Base-by-base conservation (phyloP, 2,797 vertebrate species). In the Simalia tracyae region DNA sequence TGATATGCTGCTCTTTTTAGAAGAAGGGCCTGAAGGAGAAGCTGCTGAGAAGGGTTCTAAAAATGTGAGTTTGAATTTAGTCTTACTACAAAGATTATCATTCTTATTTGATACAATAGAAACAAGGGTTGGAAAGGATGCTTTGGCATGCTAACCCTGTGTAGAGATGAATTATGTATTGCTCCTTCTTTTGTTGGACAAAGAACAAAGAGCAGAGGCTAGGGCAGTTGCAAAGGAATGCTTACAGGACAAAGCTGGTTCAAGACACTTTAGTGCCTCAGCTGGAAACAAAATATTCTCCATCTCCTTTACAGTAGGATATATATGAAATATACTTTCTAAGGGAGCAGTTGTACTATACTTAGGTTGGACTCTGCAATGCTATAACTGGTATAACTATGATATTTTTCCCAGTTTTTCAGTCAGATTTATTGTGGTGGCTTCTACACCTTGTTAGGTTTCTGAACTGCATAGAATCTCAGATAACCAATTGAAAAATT, bases 21-120 rank as follows among this genome's bases (percentile, higher is more conserved):
- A 98, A 84, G 97, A 98, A 12, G 97, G 97, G 15, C 97, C 97
- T 0, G 97, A 98, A 95, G 97, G 97, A 28, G 97, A 98, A 93
- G 95, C 96, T 0, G 95, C 95, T 66, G 97, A 97, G 54, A 96
- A 95, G 54, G 94, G 95, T 7, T 97, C 96, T 94, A 95, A 96
- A 95, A 96, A 93, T 1, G 97, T 98, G 86, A 97, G 97, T 97
- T 36, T 90, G 11, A 7, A 26, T 90, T 90, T 50, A 60, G 28
- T 86, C 26, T 86, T 72, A 56, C 28, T 36, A 17, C 28, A 56
- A 64, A 90, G 15, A n/a, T 63, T 56, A 57, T 42, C 3, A 61
- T 8, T 90, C 26, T 50, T n/a, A 66, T 88, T 88, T 36, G 22
- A 64, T 92, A 57, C 24, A 46, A 50, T 54, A 63, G 85, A 46